Base-by-base conservation (phyloP, 2,888 invertebrate genomes). In the Drosophila recens region DNA sequence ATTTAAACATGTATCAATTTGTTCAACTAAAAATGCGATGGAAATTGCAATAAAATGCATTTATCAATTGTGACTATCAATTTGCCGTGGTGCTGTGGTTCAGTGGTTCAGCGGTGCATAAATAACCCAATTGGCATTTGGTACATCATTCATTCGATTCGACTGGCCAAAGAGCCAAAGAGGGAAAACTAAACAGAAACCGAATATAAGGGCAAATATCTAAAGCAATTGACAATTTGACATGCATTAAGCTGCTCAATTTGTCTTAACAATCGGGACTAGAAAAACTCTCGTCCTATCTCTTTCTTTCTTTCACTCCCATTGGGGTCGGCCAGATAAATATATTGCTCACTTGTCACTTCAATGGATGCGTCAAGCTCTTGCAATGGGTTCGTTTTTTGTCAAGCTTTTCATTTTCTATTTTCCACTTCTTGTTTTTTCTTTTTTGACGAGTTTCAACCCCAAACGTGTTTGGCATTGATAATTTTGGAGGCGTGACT, bases 291-390 rank as follows among this genome's bases (percentile, higher is more conserved):
- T 13, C 13, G 43, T 8, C 4, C 6, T 20, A 15, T 36, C 17
- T 5, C 9, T 11, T 0, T 4, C 27, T n/a, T 20, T 3, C 3
- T 1, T 20, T 15, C 20, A 15, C 17, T 8, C n/a, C 63, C 57
- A 59, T 20, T 27, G 87, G 62, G 68, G 64, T 53, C 57, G 66
- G 67, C 61, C 62, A 59, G 78, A 69, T 77, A 78, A 87, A 84
- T 77, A 78, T 89, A 84, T 89, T 84, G 83, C 84, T 89, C 89
- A 84, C 84, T 84, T 89, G 89, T 89, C 89, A 89, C 75, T 83
- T 77, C 78, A 89, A 53, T 87, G 83, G 80, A 74, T 77, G 77
- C 68, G 67, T 62, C 46, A 17, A 11, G 42, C 52, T 27, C 52
- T 27, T 67, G 63, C 62, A 36, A 48, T 46, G 56, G 30, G 36